A percentile compares a stretch with the other conserved stretches of the same genome.
phyloP scores from a whole-genome alignment of 2,888 invertebrate species.

The Epirrhoe alternata region DNA sequence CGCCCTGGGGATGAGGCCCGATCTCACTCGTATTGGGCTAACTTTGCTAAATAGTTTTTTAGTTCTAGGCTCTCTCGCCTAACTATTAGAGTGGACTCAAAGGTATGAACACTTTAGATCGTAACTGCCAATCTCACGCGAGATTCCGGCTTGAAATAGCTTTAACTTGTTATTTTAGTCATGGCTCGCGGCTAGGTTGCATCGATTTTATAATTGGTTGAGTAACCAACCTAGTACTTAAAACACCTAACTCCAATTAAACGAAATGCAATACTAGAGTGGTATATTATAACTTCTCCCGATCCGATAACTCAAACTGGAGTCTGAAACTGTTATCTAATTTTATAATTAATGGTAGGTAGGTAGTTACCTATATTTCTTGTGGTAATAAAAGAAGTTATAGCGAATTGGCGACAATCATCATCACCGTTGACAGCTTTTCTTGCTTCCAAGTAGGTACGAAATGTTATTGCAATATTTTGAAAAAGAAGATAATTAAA shows the following conservation, averaged over 20 bases:
- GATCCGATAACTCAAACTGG: too few species aligned
- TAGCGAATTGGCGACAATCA: too few species aligned
- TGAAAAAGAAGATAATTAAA: not conserved
- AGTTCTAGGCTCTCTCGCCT: not conserved
- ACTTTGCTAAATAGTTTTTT: not conserved
- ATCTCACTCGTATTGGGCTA: not conserved
- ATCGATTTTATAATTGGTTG: slow-evolving; percentile 70
- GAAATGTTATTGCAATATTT: not conserved
- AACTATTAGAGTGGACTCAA: slow-evolving; percentile 12
- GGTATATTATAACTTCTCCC: too few species aligned
- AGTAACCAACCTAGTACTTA: slow-evolving; percentile 52
- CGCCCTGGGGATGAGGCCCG: not conserved
- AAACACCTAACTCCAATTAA: slow-evolving; percentile 30
- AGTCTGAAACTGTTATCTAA: too few species aligned
- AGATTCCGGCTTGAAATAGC: slow-evolving; percentile 66
- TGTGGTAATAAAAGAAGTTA: too few species aligned
- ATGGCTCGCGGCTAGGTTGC: slow-evolving; percentile 48
- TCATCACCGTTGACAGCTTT: too few species aligned
- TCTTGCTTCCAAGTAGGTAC: too few species aligned
- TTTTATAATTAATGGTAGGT: too few species aligned
- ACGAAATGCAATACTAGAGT: not conserved
- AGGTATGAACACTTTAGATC: slow-evolving; percentile 35
- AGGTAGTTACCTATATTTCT: too few species aligned
- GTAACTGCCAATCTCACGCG: slow-evolving; percentile 57
- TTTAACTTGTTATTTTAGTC: slow-evolving; percentile 59